phyloP scores from a whole-genome alignment of 2,113 vertebrate genomes.

The Empidonax alnorum region DNA sequence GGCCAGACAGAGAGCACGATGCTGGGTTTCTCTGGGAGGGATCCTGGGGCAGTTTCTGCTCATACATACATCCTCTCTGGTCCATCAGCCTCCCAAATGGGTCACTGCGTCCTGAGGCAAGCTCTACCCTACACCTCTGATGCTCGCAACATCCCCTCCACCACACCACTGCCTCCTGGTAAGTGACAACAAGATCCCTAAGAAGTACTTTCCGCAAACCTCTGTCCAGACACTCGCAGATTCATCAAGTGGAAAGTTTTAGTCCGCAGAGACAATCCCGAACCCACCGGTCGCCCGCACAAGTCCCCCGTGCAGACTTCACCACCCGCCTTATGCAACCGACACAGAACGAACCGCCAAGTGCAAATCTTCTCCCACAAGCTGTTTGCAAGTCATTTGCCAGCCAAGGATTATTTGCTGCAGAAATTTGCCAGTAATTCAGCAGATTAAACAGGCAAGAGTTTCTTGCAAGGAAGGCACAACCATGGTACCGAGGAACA shows the following conservation, averaged over 20 bases:
- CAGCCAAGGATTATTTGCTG: conserved; percentile 37
- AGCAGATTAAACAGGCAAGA: neutral
- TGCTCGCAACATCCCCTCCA: neutral
- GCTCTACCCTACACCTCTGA: rapidly evolving
- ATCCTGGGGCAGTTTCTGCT: neutral
- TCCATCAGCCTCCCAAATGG: neutral
- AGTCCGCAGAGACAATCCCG: neutral
- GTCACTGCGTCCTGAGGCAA: neutral
- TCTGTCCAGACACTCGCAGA: neutral
- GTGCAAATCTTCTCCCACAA: conserved; percentile 41
- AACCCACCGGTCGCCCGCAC: rapidly evolving
- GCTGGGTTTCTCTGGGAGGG: neutral
- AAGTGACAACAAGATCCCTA: neutral
- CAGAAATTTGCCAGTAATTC: conserved; percentile 35
- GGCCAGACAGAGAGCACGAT: rapidly evolving
- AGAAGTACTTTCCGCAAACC: rapidly evolving
- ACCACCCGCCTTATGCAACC: neutral
- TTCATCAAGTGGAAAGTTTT: neutral
- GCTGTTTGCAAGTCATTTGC: conserved; percentile 41
- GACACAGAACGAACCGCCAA: neutral
- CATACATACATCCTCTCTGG: neutral
- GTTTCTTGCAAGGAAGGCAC: neutral
- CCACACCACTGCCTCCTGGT: neutral
- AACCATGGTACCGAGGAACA: rapidly evolving
- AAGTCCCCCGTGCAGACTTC: neutral